A percentile compares a stretch with the other conserved stretches of the same genome.
Conservation (phyloP, 2,888 invertebrate species). For the Morpho helenor region DNA sequence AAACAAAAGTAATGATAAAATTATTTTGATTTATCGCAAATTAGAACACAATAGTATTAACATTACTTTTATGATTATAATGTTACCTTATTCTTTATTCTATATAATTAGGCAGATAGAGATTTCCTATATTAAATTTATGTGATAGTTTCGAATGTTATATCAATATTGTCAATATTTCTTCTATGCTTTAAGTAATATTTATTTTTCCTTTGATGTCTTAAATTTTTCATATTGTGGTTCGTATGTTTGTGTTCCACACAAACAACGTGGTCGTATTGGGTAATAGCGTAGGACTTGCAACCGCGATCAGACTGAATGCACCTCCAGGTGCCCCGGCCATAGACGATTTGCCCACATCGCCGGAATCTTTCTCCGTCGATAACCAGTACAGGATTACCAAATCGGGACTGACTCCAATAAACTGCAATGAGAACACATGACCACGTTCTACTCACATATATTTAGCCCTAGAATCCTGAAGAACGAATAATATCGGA, state of each 20-base stretch:
- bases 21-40: background rate
- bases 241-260: conserved; percentile 41
- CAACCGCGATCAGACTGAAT: conserved; percentile 65
- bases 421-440: conserved; percentile 49
- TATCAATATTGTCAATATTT: background rate
- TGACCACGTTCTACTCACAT: conserved; percentile 30
- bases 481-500: too few relatives aligned
- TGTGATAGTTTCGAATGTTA: background rate
- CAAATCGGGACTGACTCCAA: conserved; percentile 55
- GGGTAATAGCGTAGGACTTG: conserved; percentile 50
- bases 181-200: background rate
- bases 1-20: background rate
- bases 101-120: too few relatives aligned
- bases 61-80: too few relatives aligned
- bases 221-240: conserved; percentile 33
- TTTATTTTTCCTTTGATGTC: conserved; percentile 4
- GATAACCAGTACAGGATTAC: conserved; percentile 60
- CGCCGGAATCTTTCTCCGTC: conserved; percentile 53
- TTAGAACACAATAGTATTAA: background rate
- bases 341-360: conserved; percentile 32
- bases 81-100: too few relatives aligned
- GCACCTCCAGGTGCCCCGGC: conserved; percentile 51
- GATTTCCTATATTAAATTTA: background rate
- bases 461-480: too few relatives aligned
- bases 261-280: conserved; percentile 39